Base-by-base conservation (phyloP, 2,113 vertebrate genomes). In the Notechis scutatus region DNA sequence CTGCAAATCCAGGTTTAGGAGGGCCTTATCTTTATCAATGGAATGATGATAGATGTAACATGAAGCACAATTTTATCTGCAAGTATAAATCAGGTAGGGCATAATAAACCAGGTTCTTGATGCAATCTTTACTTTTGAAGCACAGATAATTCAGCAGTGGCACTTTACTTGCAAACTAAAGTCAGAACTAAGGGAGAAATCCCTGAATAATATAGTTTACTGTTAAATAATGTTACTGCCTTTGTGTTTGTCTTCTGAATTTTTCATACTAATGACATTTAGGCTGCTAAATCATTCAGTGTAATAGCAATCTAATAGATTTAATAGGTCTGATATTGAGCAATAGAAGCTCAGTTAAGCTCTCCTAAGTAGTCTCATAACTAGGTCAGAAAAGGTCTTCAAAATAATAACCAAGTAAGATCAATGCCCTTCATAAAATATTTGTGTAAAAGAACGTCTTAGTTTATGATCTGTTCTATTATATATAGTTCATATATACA, bases 1-100 rank as follows among this genome's bases (percentile, higher is more conserved):
- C 98, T 0, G 99, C 99, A 92, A 98, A 98, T 57, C 98, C 98
- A 64, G 99, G 99, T 18, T 97, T 99, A 64, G 99, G 99, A 0
- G 99, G 99, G 2, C 97, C 98, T 1, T 99, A 99, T 94, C 98
- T 99, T 87, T 98, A 99, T 96, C 98, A 99, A 47, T 99, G 99
- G 99, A 99, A 99, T 0, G 99, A 99, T 8, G 99, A 99, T 94
- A 98, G 99, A 91, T 99, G 99, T 96, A 99, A 99, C 97, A 99
- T 99, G 99, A 99, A 99, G 96, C 99, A 99, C 98, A 99, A 99
- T 97, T 99, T 99, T 95, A 99, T 99, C 97, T 99, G 99, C 98
- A 99, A 99, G 94, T 99, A 99, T n/a, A 92, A 97, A 45, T 97
- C 98, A 98, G 99, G 99, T 99, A 97, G 42, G 96, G 61, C 52